These are phyloP conservation scores for Microdon myrmicae DNA, from an alignment of 2,888 invertebrate genomes.

Conservation along the genomic window DNA sequence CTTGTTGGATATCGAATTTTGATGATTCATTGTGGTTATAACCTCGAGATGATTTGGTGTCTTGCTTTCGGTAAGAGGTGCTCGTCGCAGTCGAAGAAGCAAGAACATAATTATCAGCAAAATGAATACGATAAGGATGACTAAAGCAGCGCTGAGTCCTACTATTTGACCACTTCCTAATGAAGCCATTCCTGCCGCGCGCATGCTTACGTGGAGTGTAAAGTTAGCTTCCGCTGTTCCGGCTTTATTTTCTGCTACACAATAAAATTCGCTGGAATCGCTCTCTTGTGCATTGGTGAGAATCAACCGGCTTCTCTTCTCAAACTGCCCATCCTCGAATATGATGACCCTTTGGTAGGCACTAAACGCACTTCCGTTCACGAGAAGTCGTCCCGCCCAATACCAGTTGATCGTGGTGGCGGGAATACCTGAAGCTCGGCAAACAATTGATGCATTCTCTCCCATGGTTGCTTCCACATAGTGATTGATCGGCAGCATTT, in stretches of 20 bases:
- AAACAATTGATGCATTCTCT: constrained; percentile 86
- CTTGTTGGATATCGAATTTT: constrained; percentile 69
- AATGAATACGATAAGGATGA: constrained; percentile 80
- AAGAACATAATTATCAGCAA: constrained; percentile 78
- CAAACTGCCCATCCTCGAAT: constrained; percentile 79
- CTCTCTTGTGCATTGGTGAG: constrained; percentile 85
- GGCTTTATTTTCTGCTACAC: constrained; percentile 89
- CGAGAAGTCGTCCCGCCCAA: constrained; percentile 82
- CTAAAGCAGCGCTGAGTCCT: constrained; percentile 83
- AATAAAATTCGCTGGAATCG: constrained; percentile 86
- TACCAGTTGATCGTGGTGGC: constrained; percentile 86
- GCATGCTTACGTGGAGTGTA: constrained; percentile 82
- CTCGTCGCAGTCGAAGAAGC: constrained; percentile 78
- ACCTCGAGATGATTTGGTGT: constrained; percentile 80
- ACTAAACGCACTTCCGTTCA: constrained; percentile 82
- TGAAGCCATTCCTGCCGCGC: constrained; percentile 82
- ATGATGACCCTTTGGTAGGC: constrained; percentile 81
- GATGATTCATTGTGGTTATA: constrained; percentile 73
- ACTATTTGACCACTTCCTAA: constrained; percentile 87
- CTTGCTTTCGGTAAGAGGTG: constrained; percentile 80
- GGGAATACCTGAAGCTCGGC: constrained; percentile 83
- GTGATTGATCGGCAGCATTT: constrained; percentile 78
- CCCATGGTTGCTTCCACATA: constrained; percentile 83
- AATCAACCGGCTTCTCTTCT: constrained; percentile 80
- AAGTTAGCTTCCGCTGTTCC: constrained; percentile 90